Evolutionary conservation across 2,113 vertebrate species (phyloP).

Genomic region (Ctenomys sociabilis): DNA sequence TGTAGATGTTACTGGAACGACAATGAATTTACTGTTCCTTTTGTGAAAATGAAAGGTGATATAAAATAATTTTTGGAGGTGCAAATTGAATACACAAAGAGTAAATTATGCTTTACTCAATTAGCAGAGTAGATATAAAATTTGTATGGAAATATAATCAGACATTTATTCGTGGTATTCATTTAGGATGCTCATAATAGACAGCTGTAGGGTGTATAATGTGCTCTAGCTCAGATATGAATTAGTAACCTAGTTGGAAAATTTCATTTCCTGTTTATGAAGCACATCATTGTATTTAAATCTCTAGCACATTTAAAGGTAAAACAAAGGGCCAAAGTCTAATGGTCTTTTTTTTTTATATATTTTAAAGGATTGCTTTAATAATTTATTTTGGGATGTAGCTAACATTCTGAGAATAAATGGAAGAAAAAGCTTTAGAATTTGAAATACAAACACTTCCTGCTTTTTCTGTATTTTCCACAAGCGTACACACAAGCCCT

Average conservation of each 20-base stretch:
- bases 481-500: not conserved
- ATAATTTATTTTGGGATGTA: conserved; percentile 16
- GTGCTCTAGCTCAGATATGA: conserved; percentile 13
- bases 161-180: conserved; percentile 49
- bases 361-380: conserved; percentile 58
- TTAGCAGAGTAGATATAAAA: conserved; percentile 56
- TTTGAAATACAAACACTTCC: conserved; percentile 41
- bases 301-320: conserved; percentile 32
- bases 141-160: conserved; percentile 62
- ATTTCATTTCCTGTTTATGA: not conserved
- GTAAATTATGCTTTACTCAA: conserved; percentile 54
- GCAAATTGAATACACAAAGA: conserved; percentile 55
- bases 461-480: not conserved
- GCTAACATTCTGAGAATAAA: conserved; percentile 59
- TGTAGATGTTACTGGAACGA: not conserved
- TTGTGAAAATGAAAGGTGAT: conserved; percentile 55
- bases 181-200: conserved; percentile 43
- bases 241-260: conserved; percentile 43
- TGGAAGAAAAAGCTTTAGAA: conserved; percentile 51
- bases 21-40: conserved; percentile 37
- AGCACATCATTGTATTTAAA: conserved; percentile 49
- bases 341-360: no score
- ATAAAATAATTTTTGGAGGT: conserved; percentile 54
- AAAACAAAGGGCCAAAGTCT: no score
- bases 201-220: conserved; percentile 4